Evolutionary conservation across 2,113 vertebrate species (phyloP).

Genomic region (Oncorhynchus mykiss): DNA sequence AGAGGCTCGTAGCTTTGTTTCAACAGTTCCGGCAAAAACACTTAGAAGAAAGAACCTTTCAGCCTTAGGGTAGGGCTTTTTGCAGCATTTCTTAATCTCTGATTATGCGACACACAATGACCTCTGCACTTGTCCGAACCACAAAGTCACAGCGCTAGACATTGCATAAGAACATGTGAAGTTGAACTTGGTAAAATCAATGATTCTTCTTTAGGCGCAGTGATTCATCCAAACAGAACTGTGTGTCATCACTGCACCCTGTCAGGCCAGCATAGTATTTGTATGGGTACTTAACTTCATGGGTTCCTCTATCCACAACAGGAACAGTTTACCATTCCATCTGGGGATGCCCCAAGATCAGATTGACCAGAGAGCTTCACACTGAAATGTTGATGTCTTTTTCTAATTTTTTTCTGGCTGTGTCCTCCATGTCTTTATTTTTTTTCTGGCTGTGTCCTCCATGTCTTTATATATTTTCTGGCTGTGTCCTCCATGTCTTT

Average conservation of each 20-base stretch:
- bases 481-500: no score
- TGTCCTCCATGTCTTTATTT: background rate
- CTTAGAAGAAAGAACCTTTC: constrained; percentile 4
- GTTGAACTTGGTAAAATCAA: constrained; percentile 9
- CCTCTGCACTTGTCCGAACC: background rate
- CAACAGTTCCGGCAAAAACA: constrained; percentile 8
- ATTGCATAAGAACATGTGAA: constrained; percentile 3
- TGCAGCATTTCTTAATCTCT: constrained; percentile 1
- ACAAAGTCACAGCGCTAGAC: constrained; percentile 5
- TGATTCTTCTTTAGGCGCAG: background rate
- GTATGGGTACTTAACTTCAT: background rate
- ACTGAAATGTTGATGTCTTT: background rate
- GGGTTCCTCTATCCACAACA: background rate
- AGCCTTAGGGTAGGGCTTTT: background rate
- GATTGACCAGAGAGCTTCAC: background rate
- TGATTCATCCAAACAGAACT: constrained; percentile 1
- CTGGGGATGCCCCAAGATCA: constrained; percentile 1
- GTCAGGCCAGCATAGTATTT: background rate
- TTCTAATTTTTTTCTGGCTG: background rate
- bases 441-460: no score
- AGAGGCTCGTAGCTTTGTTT: background rate
- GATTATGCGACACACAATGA: background rate
- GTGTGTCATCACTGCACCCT: background rate
- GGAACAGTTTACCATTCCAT: background rate
- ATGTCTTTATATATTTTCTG: no score